Conservation (phyloP, 2,797 vertebrate genomes). For the Myotis vivesi region DNA sequence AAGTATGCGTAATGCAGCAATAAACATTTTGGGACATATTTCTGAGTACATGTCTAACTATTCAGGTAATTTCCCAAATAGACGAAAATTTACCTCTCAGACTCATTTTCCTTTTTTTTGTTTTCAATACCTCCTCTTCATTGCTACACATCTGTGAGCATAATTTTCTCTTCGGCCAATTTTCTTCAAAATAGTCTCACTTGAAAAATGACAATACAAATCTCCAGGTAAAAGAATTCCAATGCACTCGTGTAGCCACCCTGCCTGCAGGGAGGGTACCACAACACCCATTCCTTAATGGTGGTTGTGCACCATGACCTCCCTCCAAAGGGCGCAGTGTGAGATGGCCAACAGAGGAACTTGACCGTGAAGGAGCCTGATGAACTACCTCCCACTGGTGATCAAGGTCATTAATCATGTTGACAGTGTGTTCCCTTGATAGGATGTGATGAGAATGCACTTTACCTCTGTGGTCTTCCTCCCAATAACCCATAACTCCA, state of each 20-base stretch:
- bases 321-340: accelerated
- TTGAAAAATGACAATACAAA: not conserved
- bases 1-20: not conserved
- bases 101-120: not conserved
- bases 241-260: not conserved
- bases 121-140: not conserved
- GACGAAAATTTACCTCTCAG: not conserved
- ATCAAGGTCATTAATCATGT: not conserved
- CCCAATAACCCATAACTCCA: not conserved
- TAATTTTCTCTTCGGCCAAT: slow-evolving; percentile 24
- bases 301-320: not conserved
- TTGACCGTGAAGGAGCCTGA: not conserved
- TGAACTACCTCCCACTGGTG: not conserved
- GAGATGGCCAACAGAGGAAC: not conserved
- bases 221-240: not conserved
- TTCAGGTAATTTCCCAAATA: slow-evolving; percentile 32
- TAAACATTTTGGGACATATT: not conserved
- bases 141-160: not conserved
- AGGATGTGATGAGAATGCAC: not conserved
- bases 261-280: not conserved
- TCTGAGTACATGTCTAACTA: not conserved
- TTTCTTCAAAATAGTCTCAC: not conserved
- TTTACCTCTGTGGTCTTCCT: not conserved
- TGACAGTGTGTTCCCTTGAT: not conserved
- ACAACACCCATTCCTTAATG: not conserved